Evolutionary conservation across 30 jellyfish, hydroid and myxozoan species (phyloP).

Genomic region (Turritopsis rubra): DNA sequence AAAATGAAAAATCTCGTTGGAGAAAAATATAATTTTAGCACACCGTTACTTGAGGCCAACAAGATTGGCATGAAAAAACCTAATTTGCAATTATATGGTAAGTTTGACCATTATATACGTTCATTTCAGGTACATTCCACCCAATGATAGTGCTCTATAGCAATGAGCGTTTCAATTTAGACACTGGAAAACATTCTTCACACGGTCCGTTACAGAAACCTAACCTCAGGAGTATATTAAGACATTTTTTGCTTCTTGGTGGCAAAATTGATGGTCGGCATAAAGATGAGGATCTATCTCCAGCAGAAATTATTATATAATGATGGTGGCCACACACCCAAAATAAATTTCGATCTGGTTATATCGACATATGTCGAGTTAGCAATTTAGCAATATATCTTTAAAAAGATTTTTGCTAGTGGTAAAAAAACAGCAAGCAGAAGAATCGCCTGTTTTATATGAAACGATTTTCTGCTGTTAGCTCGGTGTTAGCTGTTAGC

Average conservation of each 20-base stretch:
- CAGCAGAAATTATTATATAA: background rate
- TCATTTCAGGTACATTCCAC: no score
- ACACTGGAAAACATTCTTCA: background rate
- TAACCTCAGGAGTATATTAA: background rate
- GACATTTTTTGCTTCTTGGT: background rate
- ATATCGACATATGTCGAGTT: no score
- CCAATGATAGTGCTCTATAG: no score
- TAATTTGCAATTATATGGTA: background rate
- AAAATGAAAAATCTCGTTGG: background rate
- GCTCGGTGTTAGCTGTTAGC: background rate
- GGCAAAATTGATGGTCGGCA: constrained; percentile 1
- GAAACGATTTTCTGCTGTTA: background rate
- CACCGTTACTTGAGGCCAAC: background rate
- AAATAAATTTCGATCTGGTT: no score
- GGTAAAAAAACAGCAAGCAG: background rate
- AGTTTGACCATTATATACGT: background rate
- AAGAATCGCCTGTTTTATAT: background rate
- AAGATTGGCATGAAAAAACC: background rate
- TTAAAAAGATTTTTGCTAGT: background rate
- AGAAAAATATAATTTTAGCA: background rate
- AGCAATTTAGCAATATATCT: background rate
- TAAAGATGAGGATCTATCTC: constrained; percentile 5
- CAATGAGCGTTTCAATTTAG: background rate
- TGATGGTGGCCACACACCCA: no score
- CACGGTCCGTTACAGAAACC: background rate